Conservation (phyloP, 2,113 vertebrate species). For the Coptodon bakossiorum region DNA sequence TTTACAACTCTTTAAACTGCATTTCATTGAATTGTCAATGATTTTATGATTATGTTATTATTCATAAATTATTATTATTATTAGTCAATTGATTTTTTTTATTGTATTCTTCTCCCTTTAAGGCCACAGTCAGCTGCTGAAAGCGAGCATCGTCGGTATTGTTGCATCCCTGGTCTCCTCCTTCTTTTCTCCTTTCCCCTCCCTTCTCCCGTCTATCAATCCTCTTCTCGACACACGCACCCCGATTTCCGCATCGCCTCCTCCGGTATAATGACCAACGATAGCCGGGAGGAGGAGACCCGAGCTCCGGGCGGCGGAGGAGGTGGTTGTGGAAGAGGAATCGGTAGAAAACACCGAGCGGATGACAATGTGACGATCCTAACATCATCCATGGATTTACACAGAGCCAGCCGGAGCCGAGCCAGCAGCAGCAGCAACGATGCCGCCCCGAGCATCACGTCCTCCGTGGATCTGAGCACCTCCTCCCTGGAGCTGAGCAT, state of each 20-base stretch:
- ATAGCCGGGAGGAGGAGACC: slow-evolving; percentile 64
- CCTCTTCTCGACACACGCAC: slow-evolving; percentile 15
- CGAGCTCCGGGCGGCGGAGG: slow-evolving; percentile 16
- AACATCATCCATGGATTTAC: slow-evolving; percentile 60
- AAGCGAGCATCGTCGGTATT: background rate
- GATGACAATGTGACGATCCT: slow-evolving; percentile 70
- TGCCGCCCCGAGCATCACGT: slow-evolving; percentile 48
- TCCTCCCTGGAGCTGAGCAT: slow-evolving; percentile 86
- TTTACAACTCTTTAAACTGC: background rate
- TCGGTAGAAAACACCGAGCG: slow-evolving; percentile 24
- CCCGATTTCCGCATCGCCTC: slow-evolving; percentile 45
- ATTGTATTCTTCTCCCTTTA: slow-evolving; percentile 25
- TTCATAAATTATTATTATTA: background rate
- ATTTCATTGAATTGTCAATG: background rate
- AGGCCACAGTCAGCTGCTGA: slow-evolving; percentile 24
- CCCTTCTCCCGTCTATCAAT: slow-evolving; percentile 13
- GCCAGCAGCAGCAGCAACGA: slow-evolving; percentile 42
- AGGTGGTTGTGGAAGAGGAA: background rate
- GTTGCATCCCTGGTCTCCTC: slow-evolving; percentile 40
- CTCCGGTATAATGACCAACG: slow-evolving; percentile 67
- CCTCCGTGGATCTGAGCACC: slow-evolving; percentile 69
- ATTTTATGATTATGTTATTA: background rate
- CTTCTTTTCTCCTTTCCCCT: slow-evolving; percentile 17
- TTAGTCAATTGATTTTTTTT: background rate
- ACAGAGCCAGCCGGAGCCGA: slow-evolving; percentile 42